Base-by-base conservation (phyloP, 1,140 invertebrate genomes). In the Cotesia chilonis region DNA sequence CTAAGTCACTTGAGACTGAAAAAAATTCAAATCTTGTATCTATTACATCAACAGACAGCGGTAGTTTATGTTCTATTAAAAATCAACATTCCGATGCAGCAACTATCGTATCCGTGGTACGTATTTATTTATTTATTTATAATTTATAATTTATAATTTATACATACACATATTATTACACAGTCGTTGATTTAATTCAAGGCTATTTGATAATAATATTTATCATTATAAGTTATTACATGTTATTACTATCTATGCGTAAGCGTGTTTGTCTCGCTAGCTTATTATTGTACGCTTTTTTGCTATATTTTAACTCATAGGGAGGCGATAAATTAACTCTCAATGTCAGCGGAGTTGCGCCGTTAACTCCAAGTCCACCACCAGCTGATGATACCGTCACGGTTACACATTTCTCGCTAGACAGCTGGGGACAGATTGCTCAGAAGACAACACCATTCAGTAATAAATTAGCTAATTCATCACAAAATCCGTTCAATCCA, bases 241-340 rank as follows among this genome's bases (percentile, higher is more conserved):
- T 57, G n/a, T 57, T 17, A 17, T 57, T 28, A 35, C 20, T 61
- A 12, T 63, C 36, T 37, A 41, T 12, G 60, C 64, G 64, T 52
- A 66, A 66, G 10, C 6, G 64, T 66, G 38, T 41, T 66, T 71
- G 28, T 71, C 9, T 77, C 64, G 61, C 60, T 51, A 10, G n/a
- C 61, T 74, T 72, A 70, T 68, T 74, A 17, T 41, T 57, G 72
- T 80, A 74, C 77, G 76, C 81, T 78, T 85, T 83, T 84, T 79
- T 83, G 79, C 81, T 71, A 78, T 79, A 74, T 74, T 63, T 79
- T 77, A 70, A 65, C 74, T 60, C 78, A 73, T 81, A 91, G 92
- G 92, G 92, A 76, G 92, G 92, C 76, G 92, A 93, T 83, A 93
- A 93, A 84, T 80, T 93, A 81, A 94, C 92, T 55, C 84, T 93